Evolutionary conservation across 1,140 invertebrate genomes (phyloP).

Genomic region (Hesperophylax magnus): DNA sequence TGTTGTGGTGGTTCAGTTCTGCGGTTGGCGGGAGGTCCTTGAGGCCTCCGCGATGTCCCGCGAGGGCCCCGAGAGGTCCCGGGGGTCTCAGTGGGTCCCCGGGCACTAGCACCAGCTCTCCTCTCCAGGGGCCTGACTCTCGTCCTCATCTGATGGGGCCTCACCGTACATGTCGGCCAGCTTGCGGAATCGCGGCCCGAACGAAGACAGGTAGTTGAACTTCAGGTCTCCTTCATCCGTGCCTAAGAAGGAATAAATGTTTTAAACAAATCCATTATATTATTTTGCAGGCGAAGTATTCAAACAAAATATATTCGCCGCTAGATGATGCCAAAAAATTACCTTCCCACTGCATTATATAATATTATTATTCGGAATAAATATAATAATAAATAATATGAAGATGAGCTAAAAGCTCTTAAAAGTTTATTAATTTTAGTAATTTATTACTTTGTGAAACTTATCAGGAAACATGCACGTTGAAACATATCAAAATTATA

Average conservation of each 20-base stretch:
- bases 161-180: constrained; percentile 98
- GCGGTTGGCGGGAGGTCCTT: background rate
- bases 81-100: background rate
- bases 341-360: no score
- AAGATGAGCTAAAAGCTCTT: no score
- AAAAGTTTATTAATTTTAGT: no score
- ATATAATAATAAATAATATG: no score
- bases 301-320: no score
- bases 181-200: constrained; percentile 96
- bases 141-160: constrained; percentile 85
- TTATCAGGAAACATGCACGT: no score
- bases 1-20: constrained; percentile 6
- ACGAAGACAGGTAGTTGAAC: constrained; percentile 97
- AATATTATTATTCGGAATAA: no score
- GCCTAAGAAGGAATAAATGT: constrained; percentile 65
- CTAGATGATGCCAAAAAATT: no score
- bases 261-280: no score
- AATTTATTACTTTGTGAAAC: no score
- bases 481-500: no score
- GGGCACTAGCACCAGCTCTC: constrained; percentile 82
- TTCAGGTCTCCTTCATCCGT: constrained; percentile 96
- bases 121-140: constrained; percentile 78
- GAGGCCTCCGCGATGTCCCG: background rate
- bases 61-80: constrained; percentile 1
- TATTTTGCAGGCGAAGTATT: no score